phyloP scores from a whole-genome alignment of 2,113 vertebrate species.

The Odocoileus virginianus region DNA sequence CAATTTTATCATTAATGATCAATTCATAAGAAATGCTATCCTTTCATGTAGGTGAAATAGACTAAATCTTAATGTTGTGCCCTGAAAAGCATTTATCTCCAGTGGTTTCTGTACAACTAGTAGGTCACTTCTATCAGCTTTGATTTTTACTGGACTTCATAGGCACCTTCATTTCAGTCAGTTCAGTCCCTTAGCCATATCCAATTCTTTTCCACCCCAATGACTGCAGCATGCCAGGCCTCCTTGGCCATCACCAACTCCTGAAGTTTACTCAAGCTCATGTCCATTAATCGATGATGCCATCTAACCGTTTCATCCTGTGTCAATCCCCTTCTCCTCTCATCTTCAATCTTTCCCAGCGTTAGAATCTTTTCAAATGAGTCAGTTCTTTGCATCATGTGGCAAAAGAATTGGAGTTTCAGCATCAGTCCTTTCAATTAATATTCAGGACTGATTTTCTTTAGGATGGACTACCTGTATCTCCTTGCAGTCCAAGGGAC shows the following conservation, averaged over 20 bases:
- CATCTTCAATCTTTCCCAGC: rapidly evolving
- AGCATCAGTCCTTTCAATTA: neutral
- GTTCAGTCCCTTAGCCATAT: neutral
- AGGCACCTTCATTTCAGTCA: neutral
- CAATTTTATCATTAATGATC: neutral
- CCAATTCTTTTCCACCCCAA: neutral
- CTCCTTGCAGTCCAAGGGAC: neutral
- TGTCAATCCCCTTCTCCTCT: neutral
- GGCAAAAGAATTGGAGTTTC: neutral
- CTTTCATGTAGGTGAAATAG: rapidly evolving
- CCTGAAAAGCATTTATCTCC: neutral
- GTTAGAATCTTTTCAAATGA: neutral
- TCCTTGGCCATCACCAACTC: neutral
- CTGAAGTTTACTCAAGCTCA: neutral
- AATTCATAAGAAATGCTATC: neutral
- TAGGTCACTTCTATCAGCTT: neutral
- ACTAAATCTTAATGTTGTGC: neutral
- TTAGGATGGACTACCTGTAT: neutral
- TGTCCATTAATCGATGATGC: rapidly evolving
- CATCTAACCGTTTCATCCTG: neutral
- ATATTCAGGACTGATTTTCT: neutral
- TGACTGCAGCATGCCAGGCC: neutral
- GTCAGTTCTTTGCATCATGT: rapidly evolving
- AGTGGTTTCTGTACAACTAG: neutral
- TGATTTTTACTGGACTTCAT: neutral